Percentiles rank a stretch among this genome's conserved stretches.
These are phyloP conservation scores for Gallinago nigripennis DNA, from an alignment of 2,797 vertebrate species.

Conservation along the genomic window DNA sequence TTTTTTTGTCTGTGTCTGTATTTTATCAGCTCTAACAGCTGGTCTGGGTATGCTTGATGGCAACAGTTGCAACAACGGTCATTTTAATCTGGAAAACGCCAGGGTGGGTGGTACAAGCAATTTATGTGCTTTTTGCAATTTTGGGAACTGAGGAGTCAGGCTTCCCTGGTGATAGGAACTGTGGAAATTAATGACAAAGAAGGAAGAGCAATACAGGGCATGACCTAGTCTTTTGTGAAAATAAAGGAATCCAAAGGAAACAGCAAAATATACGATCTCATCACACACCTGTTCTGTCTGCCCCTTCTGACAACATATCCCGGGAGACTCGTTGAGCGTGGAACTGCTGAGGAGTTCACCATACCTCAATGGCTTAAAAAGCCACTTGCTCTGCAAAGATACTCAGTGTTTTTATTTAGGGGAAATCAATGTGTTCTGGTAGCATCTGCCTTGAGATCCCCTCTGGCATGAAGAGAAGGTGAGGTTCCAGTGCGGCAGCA, in stretches of 20 bases:
- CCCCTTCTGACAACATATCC: neutral
- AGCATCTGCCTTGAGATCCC: conserved; percentile 7
- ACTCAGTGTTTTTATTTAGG: conserved; percentile 3
- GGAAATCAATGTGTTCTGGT: neutral
- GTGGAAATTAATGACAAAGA: conserved; percentile 18
- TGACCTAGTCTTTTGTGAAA: conserved; percentile 5
- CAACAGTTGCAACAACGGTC: conserved; percentile 30
- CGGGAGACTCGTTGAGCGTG: neutral
- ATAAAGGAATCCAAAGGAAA: conserved; percentile 6
- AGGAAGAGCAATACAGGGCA: neutral
- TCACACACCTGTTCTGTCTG: conserved; percentile 34
- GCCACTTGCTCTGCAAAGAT: neutral
- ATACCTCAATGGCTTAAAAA: neutral
- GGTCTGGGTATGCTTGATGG: neutral
- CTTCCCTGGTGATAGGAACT: neutral
- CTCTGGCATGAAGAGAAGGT: neutral
- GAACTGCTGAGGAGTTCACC: neutral
- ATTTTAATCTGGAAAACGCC: neutral
- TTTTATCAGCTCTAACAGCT: conserved; percentile 1
- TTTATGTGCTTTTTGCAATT: neutral
- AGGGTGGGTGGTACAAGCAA: neutral
- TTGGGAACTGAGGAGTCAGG: neutral
- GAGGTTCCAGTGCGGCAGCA: neutral
- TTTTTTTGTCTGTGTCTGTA: neutral
- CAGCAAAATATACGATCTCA: neutral